Percentiles rank a stretch among this genome's conserved stretches.
Evolutionary conservation across 1,140 invertebrate species (phyloP).

Genomic region (Chironomus tepperi): DNA sequence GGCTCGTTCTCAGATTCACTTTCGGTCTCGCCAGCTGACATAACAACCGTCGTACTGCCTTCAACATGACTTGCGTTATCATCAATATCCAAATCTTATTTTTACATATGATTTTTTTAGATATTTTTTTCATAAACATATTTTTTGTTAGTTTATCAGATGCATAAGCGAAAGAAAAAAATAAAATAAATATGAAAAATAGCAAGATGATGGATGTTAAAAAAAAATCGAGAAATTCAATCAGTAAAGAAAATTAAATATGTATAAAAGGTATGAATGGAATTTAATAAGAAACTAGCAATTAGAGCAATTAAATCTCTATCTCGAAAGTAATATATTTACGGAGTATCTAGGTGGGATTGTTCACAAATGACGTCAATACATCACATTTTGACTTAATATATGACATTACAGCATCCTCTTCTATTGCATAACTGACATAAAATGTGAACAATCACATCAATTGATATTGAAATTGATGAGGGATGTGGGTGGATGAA

Average conservation of each 20-base stretch:
- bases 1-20: constrained; percentile 30
- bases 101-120: background rate
- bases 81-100: constrained; percentile 25
- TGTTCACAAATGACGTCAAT: background rate
- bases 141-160: background rate
- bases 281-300: background rate
- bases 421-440: no score
- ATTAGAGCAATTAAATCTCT: background rate
- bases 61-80: constrained; percentile 27
- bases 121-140: no score
- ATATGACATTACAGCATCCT: no score
- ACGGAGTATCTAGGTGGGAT: background rate
- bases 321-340: background rate
- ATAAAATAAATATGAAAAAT: background rate
- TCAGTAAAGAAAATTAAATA: background rate
- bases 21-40: constrained; percentile 42
- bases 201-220: background rate
- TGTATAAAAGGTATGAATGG: background rate
- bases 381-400: no score
- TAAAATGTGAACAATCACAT: no score
- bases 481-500: no score
- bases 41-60: constrained; percentile 22
- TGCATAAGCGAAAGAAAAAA: background rate
- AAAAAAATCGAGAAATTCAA: background rate
- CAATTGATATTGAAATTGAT: no score